Evolutionary conservation across 2,797 vertebrate genomes (phyloP).

Genomic region (Brachyalestes nurse): DNA sequence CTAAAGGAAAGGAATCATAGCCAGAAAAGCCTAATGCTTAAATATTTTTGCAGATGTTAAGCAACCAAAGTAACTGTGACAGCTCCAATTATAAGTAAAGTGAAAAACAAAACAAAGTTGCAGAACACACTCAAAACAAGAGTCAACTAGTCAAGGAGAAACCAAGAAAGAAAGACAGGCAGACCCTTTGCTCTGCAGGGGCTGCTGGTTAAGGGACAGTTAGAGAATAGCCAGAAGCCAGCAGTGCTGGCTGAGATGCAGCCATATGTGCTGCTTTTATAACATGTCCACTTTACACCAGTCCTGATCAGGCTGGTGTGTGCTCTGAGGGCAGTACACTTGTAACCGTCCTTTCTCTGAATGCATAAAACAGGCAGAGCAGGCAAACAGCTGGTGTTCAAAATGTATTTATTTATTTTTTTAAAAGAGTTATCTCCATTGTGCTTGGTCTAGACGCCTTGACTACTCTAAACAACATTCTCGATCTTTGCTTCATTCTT

Average conservation of each 20-base stretch:
- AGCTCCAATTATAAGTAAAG: constrained; percentile 71
- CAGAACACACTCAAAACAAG: constrained; percentile 22
- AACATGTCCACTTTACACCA: background rate
- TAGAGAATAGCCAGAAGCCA: background rate
- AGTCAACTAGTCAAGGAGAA: constrained; percentile 1
- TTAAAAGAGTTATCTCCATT: constrained; percentile 39
- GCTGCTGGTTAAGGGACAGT: background rate
- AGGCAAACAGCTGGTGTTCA: constrained; percentile 30
- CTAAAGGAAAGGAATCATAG: constrained; percentile 66
- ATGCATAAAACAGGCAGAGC: constrained; percentile 10
- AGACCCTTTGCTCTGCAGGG: background rate
- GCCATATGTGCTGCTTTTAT: background rate
- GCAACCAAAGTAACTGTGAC: constrained; percentile 76
- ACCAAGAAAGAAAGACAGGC: background rate
- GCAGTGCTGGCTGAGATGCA: background rate
- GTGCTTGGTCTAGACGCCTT: constrained; percentile 30
- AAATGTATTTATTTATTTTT: constrained; percentile 46
- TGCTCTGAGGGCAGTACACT: background rate
- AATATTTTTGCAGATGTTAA: constrained; percentile 77
- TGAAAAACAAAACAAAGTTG: constrained; percentile 69
- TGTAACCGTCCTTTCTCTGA: background rate
- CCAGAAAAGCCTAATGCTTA: constrained; percentile 61
- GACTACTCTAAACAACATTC: constrained; percentile 47
- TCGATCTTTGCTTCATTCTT: constrained; percentile 31
- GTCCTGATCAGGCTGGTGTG: background rate